A percentile compares a stretch with the other conserved stretches of the same genome.
Evolutionary conservation across 2,797 vertebrate species (phyloP).

Genomic region (Amblyraja radiata): DNA sequence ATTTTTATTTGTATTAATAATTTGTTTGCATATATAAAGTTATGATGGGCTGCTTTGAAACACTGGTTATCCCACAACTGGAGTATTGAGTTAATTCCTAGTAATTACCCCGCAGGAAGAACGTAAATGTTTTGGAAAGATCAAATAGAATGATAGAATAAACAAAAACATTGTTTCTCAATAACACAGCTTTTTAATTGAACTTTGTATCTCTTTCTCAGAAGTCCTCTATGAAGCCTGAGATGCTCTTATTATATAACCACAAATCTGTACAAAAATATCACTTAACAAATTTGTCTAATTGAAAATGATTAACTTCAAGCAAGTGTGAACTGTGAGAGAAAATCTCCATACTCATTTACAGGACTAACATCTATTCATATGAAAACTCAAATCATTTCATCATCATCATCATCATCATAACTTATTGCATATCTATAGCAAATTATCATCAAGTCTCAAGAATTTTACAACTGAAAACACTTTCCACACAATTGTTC

Average conservation of each 20-base stretch:
- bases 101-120: no score
- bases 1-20: no score
- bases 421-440: background rate
- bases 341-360: background rate
- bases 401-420: background rate
- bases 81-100: no score
- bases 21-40: no score
- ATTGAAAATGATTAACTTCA: background rate
- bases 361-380: background rate
- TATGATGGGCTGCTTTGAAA: no score
- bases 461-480: background rate
- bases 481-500: background rate
- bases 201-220: background rate
- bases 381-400: background rate
- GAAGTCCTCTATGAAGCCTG: background rate
- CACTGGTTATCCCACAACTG: no score
- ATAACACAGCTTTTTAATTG: background rate
- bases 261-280: background rate
- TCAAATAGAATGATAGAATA: no score
- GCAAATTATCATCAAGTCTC: background rate
- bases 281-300: background rate
- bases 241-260: background rate
- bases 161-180: background rate
- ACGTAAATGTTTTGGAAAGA: no score
- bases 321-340: background rate